Percentiles rank a stretch among this genome's conserved stretches.
Conservation (phyloP, 92 coral and sea anemone species). For the Porites cylindrica region DNA sequence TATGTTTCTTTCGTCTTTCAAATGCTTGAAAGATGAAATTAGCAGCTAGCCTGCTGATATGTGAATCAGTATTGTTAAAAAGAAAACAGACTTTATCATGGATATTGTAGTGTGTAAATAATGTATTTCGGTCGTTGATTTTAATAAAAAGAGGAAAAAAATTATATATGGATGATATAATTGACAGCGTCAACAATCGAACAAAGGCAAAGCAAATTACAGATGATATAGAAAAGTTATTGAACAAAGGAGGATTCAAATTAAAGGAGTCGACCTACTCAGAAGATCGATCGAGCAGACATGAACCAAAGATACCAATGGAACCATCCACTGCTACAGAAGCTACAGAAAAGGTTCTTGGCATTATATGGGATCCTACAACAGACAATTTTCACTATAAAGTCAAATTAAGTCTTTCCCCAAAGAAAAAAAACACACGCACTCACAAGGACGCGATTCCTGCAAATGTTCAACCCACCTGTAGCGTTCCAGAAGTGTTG, state of each 20-base stretch:
- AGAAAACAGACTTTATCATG: too few species aligned
- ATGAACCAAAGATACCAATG: not conserved
- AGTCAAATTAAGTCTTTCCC: slow-evolving; percentile 17
- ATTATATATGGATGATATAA: not conserved
- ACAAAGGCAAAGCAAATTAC: not conserved
- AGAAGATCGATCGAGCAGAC: not conserved
- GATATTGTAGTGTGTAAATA: too few species aligned
- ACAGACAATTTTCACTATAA: not conserved
- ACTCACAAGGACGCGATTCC: slow-evolving; percentile 1
- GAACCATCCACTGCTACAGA: not conserved
- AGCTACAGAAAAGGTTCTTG: not conserved
- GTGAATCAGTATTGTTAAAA: too few species aligned
- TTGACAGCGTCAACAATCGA: not conserved
- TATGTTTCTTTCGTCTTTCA: too few species aligned
- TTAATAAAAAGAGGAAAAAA: too few species aligned
- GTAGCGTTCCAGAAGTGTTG: not conserved
- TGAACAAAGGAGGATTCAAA: slow-evolving; percentile 13
- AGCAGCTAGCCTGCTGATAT: too few species aligned
- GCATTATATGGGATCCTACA: not conserved
- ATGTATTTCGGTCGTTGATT: too few species aligned
- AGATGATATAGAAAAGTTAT: not conserved
- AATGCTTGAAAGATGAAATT: too few species aligned
- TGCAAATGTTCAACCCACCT: slow-evolving; percentile 2
- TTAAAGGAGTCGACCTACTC: slow-evolving; percentile 1
- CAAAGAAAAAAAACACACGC: not conserved